phyloP scores from a whole-genome alignment of 2,113 vertebrate species.

The Trinectes maculatus region DNA sequence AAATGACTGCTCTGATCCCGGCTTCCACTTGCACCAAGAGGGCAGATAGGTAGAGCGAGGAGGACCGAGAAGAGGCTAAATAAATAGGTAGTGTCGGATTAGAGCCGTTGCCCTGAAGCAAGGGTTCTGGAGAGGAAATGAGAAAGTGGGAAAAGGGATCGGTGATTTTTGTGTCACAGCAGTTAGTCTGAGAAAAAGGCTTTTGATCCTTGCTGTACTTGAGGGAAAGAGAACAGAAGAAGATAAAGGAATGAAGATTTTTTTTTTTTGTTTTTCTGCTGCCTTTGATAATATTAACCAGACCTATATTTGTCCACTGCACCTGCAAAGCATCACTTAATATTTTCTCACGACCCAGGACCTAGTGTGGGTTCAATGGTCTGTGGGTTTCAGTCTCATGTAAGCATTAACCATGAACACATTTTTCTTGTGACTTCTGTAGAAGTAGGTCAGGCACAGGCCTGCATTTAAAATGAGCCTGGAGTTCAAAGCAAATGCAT shows the following conservation, averaged over 20 bases:
- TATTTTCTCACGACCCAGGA: not conserved
- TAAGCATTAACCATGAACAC: slow-evolving; percentile 33
- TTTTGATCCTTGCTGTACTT: slow-evolving; percentile 5
- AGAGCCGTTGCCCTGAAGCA: slow-evolving; percentile 14
- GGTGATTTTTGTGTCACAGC: slow-evolving; percentile 16
- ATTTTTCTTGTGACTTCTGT: not conserved
- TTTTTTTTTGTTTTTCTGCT: too few relatives aligned
- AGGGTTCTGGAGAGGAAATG: slow-evolving; percentile 24
- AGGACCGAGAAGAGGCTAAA: slow-evolving; percentile 22
- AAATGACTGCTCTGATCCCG: slow-evolving; percentile 13
- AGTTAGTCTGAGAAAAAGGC: slow-evolving; percentile 7
- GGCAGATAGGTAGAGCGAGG: slow-evolving; percentile 5
- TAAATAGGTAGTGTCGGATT: slow-evolving; percentile 31
- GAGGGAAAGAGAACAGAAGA: slow-evolving; percentile 2
- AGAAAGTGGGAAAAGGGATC: slow-evolving; percentile 14
- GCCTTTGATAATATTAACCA: slow-evolving; percentile 11
- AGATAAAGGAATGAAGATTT: slow-evolving; percentile 20
- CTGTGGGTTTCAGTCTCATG: slow-evolving; percentile 27
- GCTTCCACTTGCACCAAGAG: slow-evolving; percentile 10
- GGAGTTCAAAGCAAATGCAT: slow-evolving; percentile 57
- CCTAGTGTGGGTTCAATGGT: not conserved
- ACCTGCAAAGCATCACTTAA: slow-evolving; percentile 9
- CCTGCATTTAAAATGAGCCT: slow-evolving; percentile 53
- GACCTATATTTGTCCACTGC: not conserved
- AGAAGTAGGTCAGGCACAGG: slow-evolving; percentile 66